Base-by-base conservation (phyloP, 2,888 invertebrate genomes). In the Dorcus parallelipipedus region DNA sequence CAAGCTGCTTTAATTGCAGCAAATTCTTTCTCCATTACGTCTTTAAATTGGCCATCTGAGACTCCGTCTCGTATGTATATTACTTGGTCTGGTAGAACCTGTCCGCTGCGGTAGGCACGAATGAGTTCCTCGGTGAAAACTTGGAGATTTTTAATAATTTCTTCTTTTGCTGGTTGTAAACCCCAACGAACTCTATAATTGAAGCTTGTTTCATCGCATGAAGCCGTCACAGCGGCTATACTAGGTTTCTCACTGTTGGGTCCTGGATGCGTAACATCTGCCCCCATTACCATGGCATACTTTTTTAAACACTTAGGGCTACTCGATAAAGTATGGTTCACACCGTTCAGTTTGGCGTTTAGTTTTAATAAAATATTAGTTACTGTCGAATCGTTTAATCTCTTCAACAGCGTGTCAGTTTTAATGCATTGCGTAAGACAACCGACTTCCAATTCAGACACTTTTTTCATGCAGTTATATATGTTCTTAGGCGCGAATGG, bases 181-280 rank as follows among this genome's bases (percentile, higher is more conserved):
- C 91, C 85, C 69, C 91, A 85, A 62, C 87, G 85, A 65, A 92
- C 87, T 68, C 89, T 89, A 71, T 93, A 93, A 39, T 82, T 76
- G 65, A 87, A 89, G 5, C 86, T 90, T 47, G 79, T 78, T 0
- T 78, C 65, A 73, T 91, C 91, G 60, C 88, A 83, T 0, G 90
- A 91, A 0, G 91, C 90, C 0, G 89, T 89, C 2, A 93, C 90
- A 0, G 88, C 89, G 0, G 88, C 88, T 38, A 89, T 87, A 71
- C 88, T 88, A 0, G 85, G 85, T 14, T 78, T 78, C 3, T 76
- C 72, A 83, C 83, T 76, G 59, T 90, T 91, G 0, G 93, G 92
- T 1, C 91, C 86, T 0, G 96, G 95, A 80, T 96, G 96, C 0
- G 95, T 95, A 5, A 96, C 95, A 78, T 96, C 96, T 5, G 95